These are phyloP conservation scores for Fulmarus glacialis DNA, from an alignment of 2,113 vertebrate genomes.

Conservation along the genomic window DNA sequence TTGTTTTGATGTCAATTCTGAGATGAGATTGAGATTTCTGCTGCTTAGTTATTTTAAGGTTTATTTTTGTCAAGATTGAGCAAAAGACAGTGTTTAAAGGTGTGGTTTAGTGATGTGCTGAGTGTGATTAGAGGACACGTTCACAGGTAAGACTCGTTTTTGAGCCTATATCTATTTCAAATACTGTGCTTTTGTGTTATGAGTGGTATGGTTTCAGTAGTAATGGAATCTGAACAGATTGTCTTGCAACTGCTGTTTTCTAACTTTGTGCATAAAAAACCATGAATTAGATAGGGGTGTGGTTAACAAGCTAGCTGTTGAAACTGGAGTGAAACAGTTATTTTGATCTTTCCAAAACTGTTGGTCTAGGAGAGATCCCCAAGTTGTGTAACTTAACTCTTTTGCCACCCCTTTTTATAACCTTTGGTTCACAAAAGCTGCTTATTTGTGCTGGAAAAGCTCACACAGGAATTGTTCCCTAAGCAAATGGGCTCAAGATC, in stretches of 20 bases:
- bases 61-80: not conserved
- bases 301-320: not conserved
- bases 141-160: not conserved
- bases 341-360: not conserved
- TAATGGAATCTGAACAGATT: not conserved
- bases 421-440: not conserved
- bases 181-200: accelerated
- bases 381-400: not conserved
- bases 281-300: not conserved
- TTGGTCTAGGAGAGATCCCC: not conserved
- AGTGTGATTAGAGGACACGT: not conserved
- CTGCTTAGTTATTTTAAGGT: not conserved
- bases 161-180: not conserved
- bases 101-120: not conserved
- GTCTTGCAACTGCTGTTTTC: not conserved
- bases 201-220: not conserved
- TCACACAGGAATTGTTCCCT: not conserved
- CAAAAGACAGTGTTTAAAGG: not conserved
- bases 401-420: not conserved
- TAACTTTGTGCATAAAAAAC: not conserved
- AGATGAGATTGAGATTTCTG: not conserved
- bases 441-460: not conserved
- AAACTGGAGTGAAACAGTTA: not conserved
- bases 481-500: not conserved
- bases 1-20: not conserved